A percentile compares a stretch with the other conserved stretches of the same genome.
These are phyloP conservation scores for Lepus americanus DNA, from an alignment of 2,113 vertebrate species.

Conservation along the genomic window DNA sequence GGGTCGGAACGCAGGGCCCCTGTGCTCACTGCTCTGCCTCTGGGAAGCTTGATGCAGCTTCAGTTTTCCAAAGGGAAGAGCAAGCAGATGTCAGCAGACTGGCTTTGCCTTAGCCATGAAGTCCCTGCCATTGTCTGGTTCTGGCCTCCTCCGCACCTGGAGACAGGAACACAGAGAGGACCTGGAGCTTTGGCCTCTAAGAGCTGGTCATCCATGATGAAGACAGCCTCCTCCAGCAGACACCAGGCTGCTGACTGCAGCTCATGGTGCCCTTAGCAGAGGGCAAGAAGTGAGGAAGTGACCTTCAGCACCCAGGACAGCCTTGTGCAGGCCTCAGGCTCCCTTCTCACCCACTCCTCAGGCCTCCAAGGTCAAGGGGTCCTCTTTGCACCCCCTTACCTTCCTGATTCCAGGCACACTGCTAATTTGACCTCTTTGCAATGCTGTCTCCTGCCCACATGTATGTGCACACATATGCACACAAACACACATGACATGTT, in stretches of 20 bases:
- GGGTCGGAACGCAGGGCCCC: constrained; percentile 15
- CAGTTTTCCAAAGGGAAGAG: not conserved
- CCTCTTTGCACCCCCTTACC: not conserved
- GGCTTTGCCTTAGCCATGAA: not conserved
- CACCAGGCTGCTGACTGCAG: not conserved
- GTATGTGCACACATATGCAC: not conserved
- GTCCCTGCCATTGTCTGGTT: not conserved
- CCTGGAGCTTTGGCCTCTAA: not conserved
- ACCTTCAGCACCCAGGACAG: not conserved
- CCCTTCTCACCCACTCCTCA: not conserved
- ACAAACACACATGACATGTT: too few relatives aligned
- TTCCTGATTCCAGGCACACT: too few relatives aligned
- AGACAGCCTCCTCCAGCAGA: not conserved
- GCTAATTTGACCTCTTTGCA: not conserved
- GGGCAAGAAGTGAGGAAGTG: not conserved
- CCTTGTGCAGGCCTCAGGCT: not conserved
- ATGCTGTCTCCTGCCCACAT: not conserved
- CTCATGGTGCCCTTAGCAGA: not conserved
- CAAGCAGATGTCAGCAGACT: too few relatives aligned
- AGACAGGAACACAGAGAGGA: not conserved
- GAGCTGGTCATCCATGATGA: not conserved
- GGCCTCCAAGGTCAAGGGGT: too few relatives aligned
- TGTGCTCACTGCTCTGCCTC: not conserved
- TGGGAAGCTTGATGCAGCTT: not conserved
- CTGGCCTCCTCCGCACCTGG: not conserved